These are phyloP conservation scores for Myxocyprinus asiaticus DNA, from an alignment of 2,113 vertebrate species.

Conservation along the genomic window DNA sequence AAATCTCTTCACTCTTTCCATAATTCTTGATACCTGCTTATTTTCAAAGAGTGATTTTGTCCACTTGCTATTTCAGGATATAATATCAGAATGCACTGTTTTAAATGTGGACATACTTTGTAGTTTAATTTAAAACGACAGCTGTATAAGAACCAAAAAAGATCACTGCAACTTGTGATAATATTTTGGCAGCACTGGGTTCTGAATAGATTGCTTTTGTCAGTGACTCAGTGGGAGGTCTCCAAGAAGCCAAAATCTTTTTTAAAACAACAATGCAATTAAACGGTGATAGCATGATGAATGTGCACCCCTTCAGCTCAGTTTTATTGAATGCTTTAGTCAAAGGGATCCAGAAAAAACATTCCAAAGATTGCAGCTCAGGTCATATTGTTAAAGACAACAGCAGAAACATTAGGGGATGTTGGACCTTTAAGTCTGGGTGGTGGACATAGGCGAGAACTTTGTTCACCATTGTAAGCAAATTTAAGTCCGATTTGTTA, in stretches of 20 bases:
- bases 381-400: conserved; percentile 62
- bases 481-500: neutral
- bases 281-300: conserved; percentile 50
- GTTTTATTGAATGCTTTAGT: conserved; percentile 47
- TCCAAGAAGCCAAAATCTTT: conserved; percentile 38
- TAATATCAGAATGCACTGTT: neutral
- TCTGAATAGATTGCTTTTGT: conserved; percentile 14
- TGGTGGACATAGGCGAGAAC: conserved; percentile 6
- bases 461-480: conserved; percentile 41
- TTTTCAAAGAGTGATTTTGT: neutral
- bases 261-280: conserved; percentile 41
- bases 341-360: conserved; percentile 44
- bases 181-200: neutral
- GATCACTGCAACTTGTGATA: neutral
- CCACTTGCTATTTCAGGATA: neutral
- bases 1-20: neutral
- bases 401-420: conserved; percentile 30
- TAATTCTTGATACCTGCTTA: neutral
- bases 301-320: conserved; percentile 42
- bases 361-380: conserved; percentile 56
- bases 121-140: neutral
- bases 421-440: conserved; percentile 7
- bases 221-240: conserved; percentile 13
- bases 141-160: neutral
- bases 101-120: neutral